A percentile compares a stretch with the other conserved stretches of the same genome.
These are phyloP conservation scores for Elysia crispata DNA, from an alignment of 2,888 invertebrate genomes.

Conservation along the genomic window DNA sequence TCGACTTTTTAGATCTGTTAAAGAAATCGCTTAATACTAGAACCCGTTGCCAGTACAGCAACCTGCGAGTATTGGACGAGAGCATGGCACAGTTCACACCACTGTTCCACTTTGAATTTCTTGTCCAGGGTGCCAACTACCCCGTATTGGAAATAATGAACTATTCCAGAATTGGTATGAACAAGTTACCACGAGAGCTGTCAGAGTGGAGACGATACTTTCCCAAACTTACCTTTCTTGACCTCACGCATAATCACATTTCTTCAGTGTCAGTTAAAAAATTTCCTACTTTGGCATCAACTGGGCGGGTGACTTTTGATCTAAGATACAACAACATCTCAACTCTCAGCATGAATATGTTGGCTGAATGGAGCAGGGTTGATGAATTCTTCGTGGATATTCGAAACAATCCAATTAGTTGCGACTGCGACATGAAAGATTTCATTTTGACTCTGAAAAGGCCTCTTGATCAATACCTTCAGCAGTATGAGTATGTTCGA, in stretches of 20 bases:
- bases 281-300: not conserved
- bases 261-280: not conserved
- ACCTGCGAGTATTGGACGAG: slow-evolving; percentile 41
- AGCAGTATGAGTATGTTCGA: slow-evolving; percentile 52
- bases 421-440: slow-evolving; percentile 54
- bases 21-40: not conserved
- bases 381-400: slow-evolving; percentile 60
- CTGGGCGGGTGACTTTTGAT: slow-evolving; percentile 35
- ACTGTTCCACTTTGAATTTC: slow-evolving; percentile 34
- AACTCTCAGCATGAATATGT: slow-evolving; percentile 51
- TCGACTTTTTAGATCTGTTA: not conserved
- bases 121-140: slow-evolving; percentile 19
- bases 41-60: slow-evolving; percentile 31
- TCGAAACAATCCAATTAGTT: slow-evolving; percentile 60
- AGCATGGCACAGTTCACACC: slow-evolving; percentile 18
- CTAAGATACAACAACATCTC: slow-evolving; percentile 60
- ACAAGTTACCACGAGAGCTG: slow-evolving; percentile 27
- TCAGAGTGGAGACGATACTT: slow-evolving; percentile 42
- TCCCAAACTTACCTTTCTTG: slow-evolving; percentile 25
- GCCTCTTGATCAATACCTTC: not conserved
- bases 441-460: slow-evolving; percentile 34
- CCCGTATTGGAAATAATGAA: slow-evolving; percentile 46
- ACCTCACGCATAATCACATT: slow-evolving; percentile 43
- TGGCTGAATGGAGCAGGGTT: slow-evolving; percentile 54
- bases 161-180: slow-evolving; percentile 36